phyloP scores from a whole-genome alignment of 2,113 vertebrate genomes.

The Lepus americanus region DNA sequence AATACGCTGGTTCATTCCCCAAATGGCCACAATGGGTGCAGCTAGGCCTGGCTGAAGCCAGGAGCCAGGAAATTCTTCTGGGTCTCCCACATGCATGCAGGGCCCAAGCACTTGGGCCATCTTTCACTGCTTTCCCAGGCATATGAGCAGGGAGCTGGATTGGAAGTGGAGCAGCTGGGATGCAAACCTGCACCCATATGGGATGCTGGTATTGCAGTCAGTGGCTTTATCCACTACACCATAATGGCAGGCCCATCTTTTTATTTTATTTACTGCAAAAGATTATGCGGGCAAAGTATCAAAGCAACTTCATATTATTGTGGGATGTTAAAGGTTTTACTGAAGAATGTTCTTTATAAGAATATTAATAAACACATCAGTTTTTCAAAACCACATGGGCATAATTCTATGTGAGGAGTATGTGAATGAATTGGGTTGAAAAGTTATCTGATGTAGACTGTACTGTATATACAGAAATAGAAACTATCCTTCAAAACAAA shows the following conservation, averaged over 20 bases:
- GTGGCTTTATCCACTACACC: too few relatives aligned
- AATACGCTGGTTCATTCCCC: too few relatives aligned
- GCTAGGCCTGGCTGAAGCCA: too few relatives aligned
- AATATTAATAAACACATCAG: background rate
- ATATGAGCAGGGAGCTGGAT: too few relatives aligned
- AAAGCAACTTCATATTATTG: constrained; percentile 36
- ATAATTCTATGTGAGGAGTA: background rate
- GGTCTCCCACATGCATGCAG: too few relatives aligned
- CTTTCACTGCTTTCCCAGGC: too few relatives aligned
- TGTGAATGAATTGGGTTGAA: constrained; percentile 22
- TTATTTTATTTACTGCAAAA: background rate
- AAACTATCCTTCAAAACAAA: constrained; percentile 48
- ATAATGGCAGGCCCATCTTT: background rate
- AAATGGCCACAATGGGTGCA: too few relatives aligned
- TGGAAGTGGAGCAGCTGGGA: too few relatives aligned
- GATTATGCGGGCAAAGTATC: background rate
- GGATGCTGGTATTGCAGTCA: too few relatives aligned
- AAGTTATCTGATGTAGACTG: constrained; percentile 6
- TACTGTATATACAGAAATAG: background rate
- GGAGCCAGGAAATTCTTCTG: too few relatives aligned
- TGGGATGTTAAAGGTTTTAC: background rate
- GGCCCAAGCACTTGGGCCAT: too few relatives aligned
- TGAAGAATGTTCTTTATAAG: constrained; percentile 23
- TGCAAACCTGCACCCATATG: too few relatives aligned
- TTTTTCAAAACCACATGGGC: constrained; percentile 22